Evolutionary conservation across 2,888 invertebrate species (phyloP), one percentile per base, ranked within the genome.

Genomic region (Steinernema scapterisci): DNA sequence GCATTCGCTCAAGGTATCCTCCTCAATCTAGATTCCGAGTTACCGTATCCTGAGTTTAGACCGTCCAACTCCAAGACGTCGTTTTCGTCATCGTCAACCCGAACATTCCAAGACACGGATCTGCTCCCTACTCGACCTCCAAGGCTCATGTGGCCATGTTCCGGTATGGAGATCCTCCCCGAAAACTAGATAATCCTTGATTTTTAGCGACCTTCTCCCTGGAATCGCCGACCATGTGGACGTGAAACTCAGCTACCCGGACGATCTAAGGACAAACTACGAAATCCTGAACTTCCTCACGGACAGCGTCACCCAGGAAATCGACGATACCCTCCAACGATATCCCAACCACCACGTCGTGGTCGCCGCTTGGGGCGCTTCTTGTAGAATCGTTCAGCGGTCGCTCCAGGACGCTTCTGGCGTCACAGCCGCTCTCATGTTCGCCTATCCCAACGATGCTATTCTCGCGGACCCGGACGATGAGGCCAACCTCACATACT

Each of bases 1-100:
- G 25, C 63, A 63, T 63, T 63, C 63, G 27, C 63, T 63, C 1
- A 63, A 63, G 63, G 63, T 63, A 63, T n/a, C 38, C n/a, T n/a
- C n/a, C n/a, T n/a, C n/a, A n/a, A n/a, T n/a, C n/a, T n/a, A 63
- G 31, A 31, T 63, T 11, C 25, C 1, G 11, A 63, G 27, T 31
- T 63, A 38, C 3, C 38, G 38, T 6, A 9, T 38, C 9, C 9
- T 38, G 3, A 9, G 5, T 38, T 63, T 38, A 63, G 63, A 63
- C 63, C n/a, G 63, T 63, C 27, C 27, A 63, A 63, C 63, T 63
- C 1, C 63, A 27, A 16, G 63, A 63, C 1, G 27, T 11, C 25
- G 63, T 63, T 9, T 63, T 63, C 63, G 31, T 63, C 63, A 63
- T 63, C 25, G 63, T 63, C 16, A 27, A 63, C 63, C 63, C 63